These are phyloP conservation scores for Eulemur macaco DNA, from an alignment of 2,113 vertebrate species.

Conservation along the genomic window DNA sequence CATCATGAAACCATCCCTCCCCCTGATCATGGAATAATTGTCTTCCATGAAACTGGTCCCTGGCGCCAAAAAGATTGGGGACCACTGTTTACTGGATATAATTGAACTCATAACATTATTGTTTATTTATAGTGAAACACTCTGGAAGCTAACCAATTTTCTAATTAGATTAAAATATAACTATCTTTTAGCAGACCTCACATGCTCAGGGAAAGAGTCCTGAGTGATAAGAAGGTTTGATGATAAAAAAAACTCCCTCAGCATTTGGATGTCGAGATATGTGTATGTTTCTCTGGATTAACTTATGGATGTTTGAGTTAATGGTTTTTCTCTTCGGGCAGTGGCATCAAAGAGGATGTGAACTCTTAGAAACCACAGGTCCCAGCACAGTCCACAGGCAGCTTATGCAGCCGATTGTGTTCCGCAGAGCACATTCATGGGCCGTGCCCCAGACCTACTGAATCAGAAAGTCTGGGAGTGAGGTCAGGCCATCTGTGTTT, in stretches of 20 bases:
- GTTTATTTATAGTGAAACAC: slow-evolving; percentile 3
- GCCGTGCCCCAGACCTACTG: neutral
- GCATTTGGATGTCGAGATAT: no score
- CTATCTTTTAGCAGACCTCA: neutral
- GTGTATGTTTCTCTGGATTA: neutral
- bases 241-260: neutral
- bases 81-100: neutral
- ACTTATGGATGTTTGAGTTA: neutral
- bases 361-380: neutral
- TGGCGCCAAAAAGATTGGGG: no score
- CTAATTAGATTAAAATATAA: neutral
- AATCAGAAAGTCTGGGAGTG: neutral
- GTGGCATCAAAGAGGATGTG: neutral
- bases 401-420: no score
- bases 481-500: neutral
- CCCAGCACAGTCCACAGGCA: neutral
- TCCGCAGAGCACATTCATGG: neutral
- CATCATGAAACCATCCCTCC: no score
- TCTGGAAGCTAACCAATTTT: neutral
- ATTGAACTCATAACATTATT: neutral
- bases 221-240: neutral
- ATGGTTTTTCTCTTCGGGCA: neutral
- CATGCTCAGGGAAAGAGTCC: neutral
- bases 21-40: no score
- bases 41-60: no score